Conservation (phyloP, 2,888 invertebrate species). For the Anoplius nigerrimus region DNA sequence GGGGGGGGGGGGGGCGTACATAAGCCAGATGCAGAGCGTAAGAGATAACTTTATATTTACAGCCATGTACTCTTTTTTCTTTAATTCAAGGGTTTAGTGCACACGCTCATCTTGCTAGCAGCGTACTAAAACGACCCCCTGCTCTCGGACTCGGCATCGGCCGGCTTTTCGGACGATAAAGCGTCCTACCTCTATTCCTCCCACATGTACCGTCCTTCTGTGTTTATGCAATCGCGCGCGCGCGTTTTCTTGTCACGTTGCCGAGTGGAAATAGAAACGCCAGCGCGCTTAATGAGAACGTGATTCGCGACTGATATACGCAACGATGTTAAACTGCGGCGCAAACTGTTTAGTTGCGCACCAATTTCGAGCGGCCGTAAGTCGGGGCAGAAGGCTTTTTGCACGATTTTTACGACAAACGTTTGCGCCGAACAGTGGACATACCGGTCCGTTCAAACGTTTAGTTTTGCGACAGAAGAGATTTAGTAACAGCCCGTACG, state of each 20-base stretch:
- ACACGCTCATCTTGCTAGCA: no score
- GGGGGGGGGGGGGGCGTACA: no score
- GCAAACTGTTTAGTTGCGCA: constrained; percentile 5
- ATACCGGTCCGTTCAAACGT: no score
- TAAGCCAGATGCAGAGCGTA: no score
- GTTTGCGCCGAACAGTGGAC: no score
- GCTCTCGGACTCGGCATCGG: neutral
- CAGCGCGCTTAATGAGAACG: constrained; percentile 31
- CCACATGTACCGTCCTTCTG: neutral
- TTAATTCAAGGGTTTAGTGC: no score
- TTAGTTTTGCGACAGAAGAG: no score
- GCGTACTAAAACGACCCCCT: neutral
- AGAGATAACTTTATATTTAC: neutral
- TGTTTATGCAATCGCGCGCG: neutral
- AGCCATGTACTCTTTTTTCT: no score
- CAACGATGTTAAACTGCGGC: constrained; percentile 1
- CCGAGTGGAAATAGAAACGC: constrained; percentile 13
- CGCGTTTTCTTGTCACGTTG: neutral
- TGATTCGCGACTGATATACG: constrained; percentile 12
- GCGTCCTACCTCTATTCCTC: constrained; percentile 1
- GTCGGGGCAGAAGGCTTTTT: no score
- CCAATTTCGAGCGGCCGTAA: no score
- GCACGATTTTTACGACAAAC: no score
- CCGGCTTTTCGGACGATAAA: constrained; percentile 20
- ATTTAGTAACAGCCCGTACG: no score